Evolutionary conservation across 2,888 invertebrate genomes (phyloP), one percentile per base, ranked within the genome.

Genomic region (Drosophila neonasuta): DNA sequence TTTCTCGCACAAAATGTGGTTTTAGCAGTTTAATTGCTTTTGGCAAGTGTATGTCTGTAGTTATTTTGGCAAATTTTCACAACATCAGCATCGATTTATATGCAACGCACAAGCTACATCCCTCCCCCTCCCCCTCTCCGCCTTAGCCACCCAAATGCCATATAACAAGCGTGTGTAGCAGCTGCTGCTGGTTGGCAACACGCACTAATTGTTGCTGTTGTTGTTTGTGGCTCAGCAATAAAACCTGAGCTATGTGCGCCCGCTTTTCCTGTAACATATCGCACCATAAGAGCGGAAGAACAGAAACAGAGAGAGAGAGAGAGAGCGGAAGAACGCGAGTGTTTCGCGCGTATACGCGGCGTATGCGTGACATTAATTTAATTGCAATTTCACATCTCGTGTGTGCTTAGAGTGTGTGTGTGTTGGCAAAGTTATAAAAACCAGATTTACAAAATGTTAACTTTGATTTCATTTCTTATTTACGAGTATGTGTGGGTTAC

Each of bases 381-480:
- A 84, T 84, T 84, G 83, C 87, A 81, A 85, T 86, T 84, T 84
- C 85, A 73, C 86, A 84, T 63, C 57, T 59, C 74, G 61, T 49
- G 30, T 36, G 59, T 52, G 60, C 51, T 52, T 59, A 59, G 59
- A 32, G 36, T 29, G 20, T 13, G 13, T 9, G 36, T 39, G 45
- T 39, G 24, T 45, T 7, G 42, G 15, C 48, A 62, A 80, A 85
- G 80, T 85, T 80, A 82, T 82, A 82, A 83, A 83, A 83, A 83
- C 86, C 82, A 80, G 86, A 86, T 83, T 83, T 86, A 83, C 86
- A 82, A 86, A 86, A 84, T 82, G 87, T 86, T 86, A 84, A 79
- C 83, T 86, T 84, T 84, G 83, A 84, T 84, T 84, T 84, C 85
- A 84, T 84, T 84, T 84, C 83, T 85, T 86, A 86, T 86, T 84